Evolutionary conservation across 35 echinoderm and acorn worm species (phyloP).

Genomic region (Hemicentrotus pulcherrimus): DNA sequence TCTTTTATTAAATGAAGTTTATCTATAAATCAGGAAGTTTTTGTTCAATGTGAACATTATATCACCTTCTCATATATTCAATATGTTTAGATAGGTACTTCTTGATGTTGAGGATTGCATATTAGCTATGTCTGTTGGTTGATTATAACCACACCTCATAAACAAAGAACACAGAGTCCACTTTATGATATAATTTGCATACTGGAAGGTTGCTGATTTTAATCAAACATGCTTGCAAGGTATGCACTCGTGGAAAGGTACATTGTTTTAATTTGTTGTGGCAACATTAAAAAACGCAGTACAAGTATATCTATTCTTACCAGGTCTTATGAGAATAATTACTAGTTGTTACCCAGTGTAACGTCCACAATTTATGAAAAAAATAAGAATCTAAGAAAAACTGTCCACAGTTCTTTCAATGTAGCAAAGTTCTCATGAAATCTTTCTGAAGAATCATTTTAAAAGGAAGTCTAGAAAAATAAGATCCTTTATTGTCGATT

Average conservation of each 20-base stretch:
- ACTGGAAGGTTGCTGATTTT: background rate
- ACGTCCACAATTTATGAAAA: background rate
- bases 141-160: background rate
- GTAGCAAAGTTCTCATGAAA: background rate
- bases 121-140: background rate
- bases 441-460: background rate
- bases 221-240: background rate
- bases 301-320: too few species aligned
- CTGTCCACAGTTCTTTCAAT: background rate
- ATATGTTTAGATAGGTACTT: background rate
- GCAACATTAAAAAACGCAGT: background rate
- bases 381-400: background rate
- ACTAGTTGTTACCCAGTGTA: too few species aligned
- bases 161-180: background rate
- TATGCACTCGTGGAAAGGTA: background rate
- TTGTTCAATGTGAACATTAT: background rate
- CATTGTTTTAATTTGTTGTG: background rate
- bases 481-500: background rate
- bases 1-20: background rate
- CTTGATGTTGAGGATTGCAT: background rate
- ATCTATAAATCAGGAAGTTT: background rate
- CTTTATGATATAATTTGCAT: background rate
- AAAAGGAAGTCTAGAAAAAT: background rate
- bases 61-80: background rate
- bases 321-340: too few species aligned